A percentile compares a stretch with the other conserved stretches of the same genome.
Conservation (phyloP, 2,888 invertebrate genomes). For the Eupithecia insigniata region DNA sequence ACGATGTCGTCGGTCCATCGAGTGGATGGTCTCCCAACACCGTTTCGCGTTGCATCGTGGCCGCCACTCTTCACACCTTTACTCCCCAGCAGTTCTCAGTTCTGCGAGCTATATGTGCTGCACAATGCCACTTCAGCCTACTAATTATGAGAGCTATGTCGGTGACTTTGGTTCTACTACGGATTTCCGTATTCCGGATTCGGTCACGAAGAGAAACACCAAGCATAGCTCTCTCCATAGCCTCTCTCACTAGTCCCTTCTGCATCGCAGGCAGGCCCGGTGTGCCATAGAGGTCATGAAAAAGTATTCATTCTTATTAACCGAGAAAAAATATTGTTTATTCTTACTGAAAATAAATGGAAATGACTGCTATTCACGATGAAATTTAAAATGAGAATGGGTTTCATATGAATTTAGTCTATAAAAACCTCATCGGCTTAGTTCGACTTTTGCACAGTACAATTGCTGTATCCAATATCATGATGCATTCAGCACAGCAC, state of each 20-base stretch:
- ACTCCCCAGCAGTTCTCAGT: too few species aligned
- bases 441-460: background rate
- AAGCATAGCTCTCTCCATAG: too few species aligned
- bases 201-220: too few species aligned
- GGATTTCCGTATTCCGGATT: too few species aligned
- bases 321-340: background rate
- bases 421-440: background rate
- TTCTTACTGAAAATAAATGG: background rate
- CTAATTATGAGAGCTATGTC: too few species aligned
- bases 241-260: background rate
- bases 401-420: background rate
- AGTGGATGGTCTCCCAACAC: too few species aligned
- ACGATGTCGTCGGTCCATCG: too few species aligned
- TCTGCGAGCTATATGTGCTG: too few species aligned
- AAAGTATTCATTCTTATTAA: background rate
- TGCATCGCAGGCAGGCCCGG: background rate
- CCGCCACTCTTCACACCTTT: too few species aligned
- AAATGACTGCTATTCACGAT: background rate
- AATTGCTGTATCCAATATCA: background rate
- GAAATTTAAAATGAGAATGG: background rate
- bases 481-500: slow-evolving; percentile 27
- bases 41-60: too few species aligned
- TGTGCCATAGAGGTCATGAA: background rate
- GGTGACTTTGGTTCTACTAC: too few species aligned
- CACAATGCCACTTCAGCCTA: too few species aligned